A percentile compares a stretch with the other conserved stretches of the same genome.
These are phyloP conservation scores for Candidula unifasciata DNA, from an alignment of 2,888 invertebrate genomes.

Conservation along the genomic window DNA sequence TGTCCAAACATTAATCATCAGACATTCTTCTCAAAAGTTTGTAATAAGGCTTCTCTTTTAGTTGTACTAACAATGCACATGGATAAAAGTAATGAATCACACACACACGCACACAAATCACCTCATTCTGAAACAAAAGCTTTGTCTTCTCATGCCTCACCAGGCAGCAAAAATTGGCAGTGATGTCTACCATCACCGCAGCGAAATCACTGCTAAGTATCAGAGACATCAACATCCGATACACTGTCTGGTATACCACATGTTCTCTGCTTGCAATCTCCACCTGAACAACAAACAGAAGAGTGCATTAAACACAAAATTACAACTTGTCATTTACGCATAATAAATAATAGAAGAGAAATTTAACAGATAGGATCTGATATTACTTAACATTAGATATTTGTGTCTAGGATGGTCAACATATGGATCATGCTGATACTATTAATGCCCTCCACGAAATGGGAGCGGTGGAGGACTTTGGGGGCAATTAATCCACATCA, in stretches of 20 bases:
- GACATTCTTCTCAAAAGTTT: too few relatives aligned
- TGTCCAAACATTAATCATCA: too few relatives aligned
- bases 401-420: too few relatives aligned
- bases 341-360: too few relatives aligned
- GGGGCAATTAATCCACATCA: too few relatives aligned
- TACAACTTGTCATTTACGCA: not conserved
- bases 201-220: not conserved
- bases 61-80: too few relatives aligned
- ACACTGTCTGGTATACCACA: conserved; percentile 19
- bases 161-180: conserved; percentile 13
- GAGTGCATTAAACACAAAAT: not conserved
- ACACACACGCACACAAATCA: not conserved
- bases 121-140: not conserved
- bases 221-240: conserved; percentile 12
- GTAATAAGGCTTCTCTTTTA: too few relatives aligned
- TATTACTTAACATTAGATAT: too few relatives aligned
- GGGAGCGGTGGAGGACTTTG: too few relatives aligned
- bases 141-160: not conserved
- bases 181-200: not conserved
- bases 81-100: not conserved
- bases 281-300: conserved; percentile 3
- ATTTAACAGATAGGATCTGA: too few relatives aligned
- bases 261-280: conserved; percentile 26
- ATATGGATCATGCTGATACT: too few relatives aligned
- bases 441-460: too few relatives aligned